Percentiles rank a stretch among this genome's conserved stretches.
phyloP scores from a whole-genome alignment of 2,113 vertebrate species.

The Daphoenositta chrysoptera region DNA sequence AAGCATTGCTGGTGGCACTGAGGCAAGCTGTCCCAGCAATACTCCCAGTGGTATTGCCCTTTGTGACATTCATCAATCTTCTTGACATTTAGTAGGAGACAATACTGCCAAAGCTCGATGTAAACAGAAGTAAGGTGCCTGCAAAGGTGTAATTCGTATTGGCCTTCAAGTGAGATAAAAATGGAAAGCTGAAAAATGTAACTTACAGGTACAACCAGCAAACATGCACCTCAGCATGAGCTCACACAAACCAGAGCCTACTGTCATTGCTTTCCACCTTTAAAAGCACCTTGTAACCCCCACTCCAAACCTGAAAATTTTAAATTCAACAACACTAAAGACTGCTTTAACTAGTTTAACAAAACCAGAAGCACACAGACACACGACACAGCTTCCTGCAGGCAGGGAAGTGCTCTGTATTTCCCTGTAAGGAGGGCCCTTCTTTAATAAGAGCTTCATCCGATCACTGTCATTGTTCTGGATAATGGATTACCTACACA shows the following conservation, averaged over 20 bases:
- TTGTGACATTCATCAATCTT: neutral
- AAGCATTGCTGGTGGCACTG: neutral
- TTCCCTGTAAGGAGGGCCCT: conserved; percentile 36
- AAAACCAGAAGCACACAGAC: neutral
- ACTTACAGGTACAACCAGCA: neutral
- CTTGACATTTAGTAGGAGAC: neutral
- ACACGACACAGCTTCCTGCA: neutral
- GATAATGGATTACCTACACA: conserved; percentile 78
- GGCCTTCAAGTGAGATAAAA: conserved; percentile 1
- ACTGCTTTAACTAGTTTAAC: neutral
- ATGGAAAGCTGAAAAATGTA: neutral
- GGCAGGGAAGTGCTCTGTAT: conserved; percentile 23
- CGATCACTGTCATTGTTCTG: conserved; percentile 76
- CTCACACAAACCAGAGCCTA: neutral
- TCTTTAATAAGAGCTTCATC: conserved; percentile 68
- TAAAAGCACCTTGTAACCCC: neutral
- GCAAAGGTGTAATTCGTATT: neutral
- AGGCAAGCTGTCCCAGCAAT: neutral
- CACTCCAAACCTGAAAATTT: neutral
- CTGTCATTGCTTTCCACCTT: neutral
- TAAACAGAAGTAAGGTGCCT: conserved; percentile 5
- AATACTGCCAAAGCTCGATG: neutral
- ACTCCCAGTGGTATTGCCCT: neutral
- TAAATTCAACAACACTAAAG: neutral
- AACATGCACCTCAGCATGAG: neutral